Percentiles rank a stretch among this genome's conserved stretches.
phyloP scores from a whole-genome alignment of 1,140 invertebrate species.

The Stratiolaelaps scimitus region DNA sequence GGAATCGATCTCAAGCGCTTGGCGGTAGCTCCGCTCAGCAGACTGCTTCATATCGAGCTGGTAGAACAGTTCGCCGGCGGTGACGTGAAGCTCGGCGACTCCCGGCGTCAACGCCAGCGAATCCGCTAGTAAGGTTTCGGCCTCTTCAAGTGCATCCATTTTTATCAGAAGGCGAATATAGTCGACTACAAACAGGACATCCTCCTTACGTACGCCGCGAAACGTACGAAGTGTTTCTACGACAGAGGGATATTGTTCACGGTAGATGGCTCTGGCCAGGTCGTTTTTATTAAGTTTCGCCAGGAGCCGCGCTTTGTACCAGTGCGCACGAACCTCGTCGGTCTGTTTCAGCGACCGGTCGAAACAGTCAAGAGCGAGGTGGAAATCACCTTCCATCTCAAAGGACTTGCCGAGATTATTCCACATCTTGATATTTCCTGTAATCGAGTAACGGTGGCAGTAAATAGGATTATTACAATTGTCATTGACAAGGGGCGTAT shows the following conservation, averaged over 20 bases:
- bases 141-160: slow-evolving; percentile 2
- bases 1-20: background rate
- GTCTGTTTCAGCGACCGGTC: background rate
- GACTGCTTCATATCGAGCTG: background rate
- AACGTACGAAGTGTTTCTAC: background rate
- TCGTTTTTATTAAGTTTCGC: slow-evolving; percentile 15
- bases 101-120: background rate
- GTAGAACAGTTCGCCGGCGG: slow-evolving; percentile 20
- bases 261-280: slow-evolving; percentile 1
- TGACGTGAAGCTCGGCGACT: background rate
- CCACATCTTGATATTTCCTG: slow-evolving; percentile 26
- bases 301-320: slow-evolving; percentile 19
- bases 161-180: slow-evolving; percentile 19
- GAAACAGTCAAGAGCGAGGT: slow-evolving; percentile 7
- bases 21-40: slow-evolving; percentile 18
- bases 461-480: too few relatives aligned
- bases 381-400: slow-evolving; percentile 9
- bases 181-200: slow-evolving; percentile 17
- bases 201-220: background rate
- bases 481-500: too few relatives aligned
- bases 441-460: background rate
- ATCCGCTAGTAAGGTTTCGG: background rate
- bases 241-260: slow-evolving; percentile 10
- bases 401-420: slow-evolving; percentile 10
- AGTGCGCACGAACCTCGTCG: slow-evolving; percentile 5